A percentile compares a stretch with the other conserved stretches of the same genome.
Conservation (phyloP, 2,113 vertebrate genomes). For the Polypterus senegalus region DNA sequence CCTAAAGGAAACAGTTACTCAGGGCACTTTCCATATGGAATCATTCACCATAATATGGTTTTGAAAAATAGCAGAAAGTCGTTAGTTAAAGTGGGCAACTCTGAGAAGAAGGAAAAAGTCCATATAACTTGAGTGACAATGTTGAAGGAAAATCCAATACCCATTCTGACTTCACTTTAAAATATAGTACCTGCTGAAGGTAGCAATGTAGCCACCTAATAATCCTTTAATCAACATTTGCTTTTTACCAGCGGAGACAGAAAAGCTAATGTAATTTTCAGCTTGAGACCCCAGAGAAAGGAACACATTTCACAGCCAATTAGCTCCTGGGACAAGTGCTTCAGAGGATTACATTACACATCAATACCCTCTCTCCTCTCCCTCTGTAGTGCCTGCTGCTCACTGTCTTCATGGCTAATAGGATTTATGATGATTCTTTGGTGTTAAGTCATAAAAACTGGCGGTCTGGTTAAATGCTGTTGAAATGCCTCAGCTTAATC, state of each 20-base stretch:
- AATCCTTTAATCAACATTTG: neutral
- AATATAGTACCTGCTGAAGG: neutral
- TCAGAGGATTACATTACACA: slow-evolving; percentile 13
- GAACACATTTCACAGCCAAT: slow-evolving; percentile 12
- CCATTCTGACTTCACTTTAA: too few relatives aligned
- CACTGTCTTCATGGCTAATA: slow-evolving; percentile 1
- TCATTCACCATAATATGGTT: too few relatives aligned
- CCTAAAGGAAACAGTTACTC: too few relatives aligned
- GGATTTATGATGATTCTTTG: slow-evolving; percentile 9
- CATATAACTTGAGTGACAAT: too few relatives aligned
- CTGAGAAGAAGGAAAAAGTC: too few relatives aligned
- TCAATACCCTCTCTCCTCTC: slow-evolving; percentile 6
- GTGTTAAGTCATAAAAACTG: slow-evolving; percentile 5
- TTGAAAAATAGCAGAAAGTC: too few relatives aligned
- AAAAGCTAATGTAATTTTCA: slow-evolving; percentile 1
- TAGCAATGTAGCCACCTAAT: slow-evolving; percentile 5
- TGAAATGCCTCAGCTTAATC: neutral
- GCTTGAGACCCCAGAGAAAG: neutral
- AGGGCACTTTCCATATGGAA: too few relatives aligned
- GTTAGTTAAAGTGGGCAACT: too few relatives aligned
- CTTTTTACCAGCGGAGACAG: slow-evolving; percentile 9
- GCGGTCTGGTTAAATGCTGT: slow-evolving; percentile 7
- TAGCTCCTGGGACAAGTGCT: slow-evolving; percentile 7
- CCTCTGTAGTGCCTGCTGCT: neutral
- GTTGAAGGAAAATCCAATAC: too few relatives aligned